Conservation (phyloP, 2,113 vertebrate species). For the Planiliza haematocheilus region DNA sequence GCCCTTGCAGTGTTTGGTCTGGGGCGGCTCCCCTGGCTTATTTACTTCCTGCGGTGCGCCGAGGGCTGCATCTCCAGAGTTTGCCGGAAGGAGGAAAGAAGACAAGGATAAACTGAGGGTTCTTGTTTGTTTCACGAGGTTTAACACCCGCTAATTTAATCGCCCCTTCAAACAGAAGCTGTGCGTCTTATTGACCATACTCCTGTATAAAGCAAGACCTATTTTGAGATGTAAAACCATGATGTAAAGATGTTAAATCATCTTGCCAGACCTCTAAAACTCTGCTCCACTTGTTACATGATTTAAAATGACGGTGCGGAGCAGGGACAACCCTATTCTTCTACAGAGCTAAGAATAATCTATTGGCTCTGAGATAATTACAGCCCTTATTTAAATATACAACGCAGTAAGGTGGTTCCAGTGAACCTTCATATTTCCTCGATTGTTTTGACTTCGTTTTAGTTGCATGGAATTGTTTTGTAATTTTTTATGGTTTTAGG, state of each 20-base stretch:
- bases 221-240: too few species aligned
- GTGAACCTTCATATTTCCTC: conserved; percentile 11
- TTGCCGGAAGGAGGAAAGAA: conserved; percentile 49
- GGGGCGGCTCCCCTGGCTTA: conserved; percentile 65
- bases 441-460: conserved; percentile 6
- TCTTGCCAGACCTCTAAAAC: background rate
- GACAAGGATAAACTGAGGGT: conserved; percentile 59
- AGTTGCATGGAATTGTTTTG: background rate
- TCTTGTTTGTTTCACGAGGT: conserved; percentile 53
- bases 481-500: too few species aligned
- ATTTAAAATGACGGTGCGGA: conserved; percentile 45
- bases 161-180: conserved; percentile 34
- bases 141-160: conserved; percentile 25
- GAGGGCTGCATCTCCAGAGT: conserved; percentile 63
- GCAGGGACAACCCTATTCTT: conserved; percentile 57
- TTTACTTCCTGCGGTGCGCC: conserved; percentile 72
- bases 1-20: conserved; percentile 72
- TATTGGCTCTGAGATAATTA: conserved; percentile 65
- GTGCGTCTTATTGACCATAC: too few species aligned
- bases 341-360: conserved; percentile 60
- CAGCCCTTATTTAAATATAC: conserved; percentile 56
- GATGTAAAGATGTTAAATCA: too few species aligned
- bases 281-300: conserved; percentile 15
- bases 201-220: too few species aligned
- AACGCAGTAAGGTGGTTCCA: conserved; percentile 33